Percentiles rank a stretch among this genome's conserved stretches.
Conservation (phyloP, 2,888 invertebrate species). For the Temnothorax ravouxi region DNA sequence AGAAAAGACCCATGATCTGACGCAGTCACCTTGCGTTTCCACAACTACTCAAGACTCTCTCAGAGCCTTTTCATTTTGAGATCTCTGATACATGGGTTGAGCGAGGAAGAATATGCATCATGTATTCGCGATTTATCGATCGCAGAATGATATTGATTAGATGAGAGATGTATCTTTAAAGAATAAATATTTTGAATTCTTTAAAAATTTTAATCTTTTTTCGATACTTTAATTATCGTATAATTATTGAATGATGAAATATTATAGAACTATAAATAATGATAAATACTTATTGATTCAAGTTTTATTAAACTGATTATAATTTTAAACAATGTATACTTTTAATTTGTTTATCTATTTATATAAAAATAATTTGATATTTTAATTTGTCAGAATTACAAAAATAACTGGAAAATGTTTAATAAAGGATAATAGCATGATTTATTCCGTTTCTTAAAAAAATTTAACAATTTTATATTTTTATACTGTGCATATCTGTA, state of each 20-base stretch:
- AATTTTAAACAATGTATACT: not conserved
- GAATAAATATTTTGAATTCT: not conserved
- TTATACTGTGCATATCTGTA: not conserved
- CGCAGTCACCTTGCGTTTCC: constrained; percentile 53
- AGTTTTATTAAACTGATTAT: not conserved
- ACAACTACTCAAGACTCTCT: constrained; percentile 70
- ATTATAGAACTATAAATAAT: constrained; percentile 4
- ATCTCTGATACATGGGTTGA: constrained; percentile 58
- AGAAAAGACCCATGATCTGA: constrained; percentile 50
- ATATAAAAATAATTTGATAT: not conserved
- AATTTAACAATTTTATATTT: constrained; percentile 3
- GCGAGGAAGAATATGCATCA: constrained; percentile 46
- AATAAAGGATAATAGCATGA: not conserved
- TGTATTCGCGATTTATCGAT: constrained; percentile 60
- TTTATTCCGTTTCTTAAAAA: not conserved
- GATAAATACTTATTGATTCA: not conserved
- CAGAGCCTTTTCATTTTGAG: constrained; percentile 71
- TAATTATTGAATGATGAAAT: not conserved
- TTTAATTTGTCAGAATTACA: not conserved
- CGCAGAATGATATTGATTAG: not conserved
- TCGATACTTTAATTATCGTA: not conserved
- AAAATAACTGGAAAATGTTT: not conserved
- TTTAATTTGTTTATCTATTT: not conserved
- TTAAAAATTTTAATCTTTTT: not conserved
- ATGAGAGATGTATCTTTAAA: not conserved